Evolutionary conservation across 2,888 invertebrate genomes (phyloP), one percentile per base, ranked within the genome.

Genomic region (Rotaria socialis): DNA sequence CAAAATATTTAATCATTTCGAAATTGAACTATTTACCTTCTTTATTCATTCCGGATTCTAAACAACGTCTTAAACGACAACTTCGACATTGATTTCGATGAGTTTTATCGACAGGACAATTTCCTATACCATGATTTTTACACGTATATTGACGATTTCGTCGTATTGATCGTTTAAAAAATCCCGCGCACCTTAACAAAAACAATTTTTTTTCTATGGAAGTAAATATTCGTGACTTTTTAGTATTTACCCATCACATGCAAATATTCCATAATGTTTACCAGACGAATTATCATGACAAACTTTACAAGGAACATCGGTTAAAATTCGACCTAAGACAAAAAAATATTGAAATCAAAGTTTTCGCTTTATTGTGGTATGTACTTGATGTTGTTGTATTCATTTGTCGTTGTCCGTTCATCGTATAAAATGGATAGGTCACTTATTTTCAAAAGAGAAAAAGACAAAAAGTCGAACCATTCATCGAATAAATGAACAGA

Each of bases 51-150:
- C 97, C 98, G 16, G 94, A 95, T 87, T 95, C 94, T 55, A 96
- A 92, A 90, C 98, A 98, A 90, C 96, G 96, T 86, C 94, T 93
- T 14, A 98, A 93, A 19, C 98, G 93, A 90, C 98, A 98, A 0
- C 97, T 95, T 6, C 98, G 93, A 90, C 98, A 98, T 91, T 98
- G 97, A 92, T 98, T 99, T 52, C 98, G 92, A 90, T 96, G 97
- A 0, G 96, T 95, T 91, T 98, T 98, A 91, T 98, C 97, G 10
- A 99, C 95, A 74, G 95, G 92, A 90, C 98, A 99, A 16, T 93
- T 92, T 0, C 95, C 95, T 88, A 95, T 94, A 41, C 93, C 93
- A 88, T 96, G 94, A 0, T 96, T 95, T 91, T 98, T 98, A 92
- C 99, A 99, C 3, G 95, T 94, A 91, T 99, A 99, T 89, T 95